These are phyloP conservation scores for Carassius carassius DNA, from an alignment of 2,113 vertebrate genomes.

Conservation along the genomic window DNA sequence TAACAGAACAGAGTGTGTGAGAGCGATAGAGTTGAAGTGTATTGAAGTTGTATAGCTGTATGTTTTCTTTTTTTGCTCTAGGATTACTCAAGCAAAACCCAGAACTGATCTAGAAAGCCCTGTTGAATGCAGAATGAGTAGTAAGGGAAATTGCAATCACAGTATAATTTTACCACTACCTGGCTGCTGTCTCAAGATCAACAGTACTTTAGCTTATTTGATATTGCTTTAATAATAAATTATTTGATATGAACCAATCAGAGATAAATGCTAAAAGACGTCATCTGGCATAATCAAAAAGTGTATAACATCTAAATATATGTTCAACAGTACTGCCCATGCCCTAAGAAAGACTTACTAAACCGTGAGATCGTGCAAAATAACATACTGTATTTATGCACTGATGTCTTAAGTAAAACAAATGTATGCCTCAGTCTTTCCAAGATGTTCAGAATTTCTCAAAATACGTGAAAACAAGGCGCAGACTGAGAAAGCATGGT, in stretches of 20 bases:
- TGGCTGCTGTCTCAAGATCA: background rate
- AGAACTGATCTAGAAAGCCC: background rate
- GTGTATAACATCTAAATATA: background rate
- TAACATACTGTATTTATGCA: background rate
- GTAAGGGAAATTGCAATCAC: background rate
- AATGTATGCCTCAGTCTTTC: background rate
- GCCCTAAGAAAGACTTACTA: background rate
- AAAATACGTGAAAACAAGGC: constrained; percentile 58
- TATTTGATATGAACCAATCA: background rate
- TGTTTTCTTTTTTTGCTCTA: background rate
- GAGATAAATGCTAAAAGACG: background rate
- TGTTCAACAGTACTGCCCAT: background rate
- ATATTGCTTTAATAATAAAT: background rate
- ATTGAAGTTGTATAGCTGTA: background rate
- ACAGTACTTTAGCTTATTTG: background rate
- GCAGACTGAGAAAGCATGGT: constrained; percentile 73
- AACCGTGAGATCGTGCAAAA: background rate
- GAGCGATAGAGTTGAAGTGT: background rate
- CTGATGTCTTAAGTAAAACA: background rate
- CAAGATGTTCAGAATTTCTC: background rate
- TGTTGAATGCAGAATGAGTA: background rate
- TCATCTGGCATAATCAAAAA: background rate
- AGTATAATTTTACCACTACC: background rate
- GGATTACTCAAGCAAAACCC: background rate
- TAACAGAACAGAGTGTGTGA: too few relatives aligned